Base-by-base conservation (phyloP, 2,797 vertebrate genomes). In the Cyprinella venusta region DNA sequence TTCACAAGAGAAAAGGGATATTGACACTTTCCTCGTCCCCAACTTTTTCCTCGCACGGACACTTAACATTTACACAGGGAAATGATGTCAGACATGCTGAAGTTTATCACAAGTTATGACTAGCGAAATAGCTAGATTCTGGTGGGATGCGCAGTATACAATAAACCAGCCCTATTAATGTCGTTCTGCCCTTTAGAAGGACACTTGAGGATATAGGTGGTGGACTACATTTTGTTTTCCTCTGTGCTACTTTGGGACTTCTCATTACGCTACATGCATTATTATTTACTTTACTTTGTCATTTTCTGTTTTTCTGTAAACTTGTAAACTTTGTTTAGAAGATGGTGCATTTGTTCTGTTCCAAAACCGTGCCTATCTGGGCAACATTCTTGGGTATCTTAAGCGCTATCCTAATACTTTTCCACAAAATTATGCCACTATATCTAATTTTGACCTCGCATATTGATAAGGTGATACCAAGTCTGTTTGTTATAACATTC, bases 31-130 rank as follows among this genome's bases (percentile, higher is more conserved):
- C 45, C 64, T 26, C 30, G 48, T 78, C 48, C 5, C 40, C 18
- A 63, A n/a, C 65, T 77, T 82, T 71, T 84, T 71, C 18, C 75
- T 88, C 79, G 79, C 86, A 65, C 71, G 36, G 26, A 72, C 86
- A 83, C 74, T 85, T 90, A 87, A 88, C 76, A 89, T 91, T 85
- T 88, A 84, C 54, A 86, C 48, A 82, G 63, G 75, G 54, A 87
- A 86, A 88, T 54, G 76, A 76, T 79, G 8, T 83, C 79, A 85
- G 80, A 78, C 83, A 74, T 36, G 15, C 70, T 81, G 76, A 38
- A 76, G 79, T 86, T 83, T 80, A 82, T 86, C 64, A 80, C 30
- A 82, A 85, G 45, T 77, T 85, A 71, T 76, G 40, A 76, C 64
- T 64, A 76, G 81, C 61, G 1, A 81, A 84, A 84, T 42, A 63